Base-by-base conservation (phyloP, 1,140 invertebrate genomes). In the Lanistes nyassanus region DNA sequence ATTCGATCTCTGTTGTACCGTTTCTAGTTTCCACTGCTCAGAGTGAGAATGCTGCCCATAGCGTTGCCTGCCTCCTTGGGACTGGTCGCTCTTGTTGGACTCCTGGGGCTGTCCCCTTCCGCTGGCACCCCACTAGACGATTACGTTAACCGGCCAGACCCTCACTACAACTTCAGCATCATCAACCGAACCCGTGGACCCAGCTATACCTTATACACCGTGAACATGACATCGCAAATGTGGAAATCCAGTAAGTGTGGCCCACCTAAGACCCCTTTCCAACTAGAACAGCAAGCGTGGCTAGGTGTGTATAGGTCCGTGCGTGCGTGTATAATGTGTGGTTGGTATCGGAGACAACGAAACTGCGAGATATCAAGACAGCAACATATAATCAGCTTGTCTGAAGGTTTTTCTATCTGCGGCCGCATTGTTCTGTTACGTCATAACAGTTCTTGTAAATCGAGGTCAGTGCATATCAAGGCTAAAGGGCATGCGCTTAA, bases 191-290 rank as follows among this genome's bases (percentile, higher is more conserved):
- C 36, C 31, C 73, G 75, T 5, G 82, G 82, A 11, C 77, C 76
- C 0, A 80, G 74, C 36, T 85, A 83, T 65, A 85, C 77, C 19
- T 53, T 84, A 21, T 85, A 84, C 75, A 82, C 69, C 21, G 53
- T 85, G 37, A 86, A 86, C 66, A 82, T 86, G 81, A 86, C 85
- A 6, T 86, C 85, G 53, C 85, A 86, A 37, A 85, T 81, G 67
- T 86, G 85, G 85, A 81, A 82, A 76, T 66, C 81, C 64, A 83
- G 85, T 84, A 76, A 42, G 76, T 72, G 4, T 23, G 26, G 16
- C 55, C 29, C 21, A 70, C 36, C 36, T 9, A 42, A 0, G 37
- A 19, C n/a, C n/a, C n/a, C n/a, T n/a, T n/a, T n/a, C n/a, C n/a
- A n/a, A n/a, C n/a, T n/a, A n/a, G n/a, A n/a, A n/a, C n/a, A n/a